These are phyloP conservation scores for Harpagoxenus sublaevis DNA, from an alignment of 2,888 invertebrate genomes.

Conservation along the genomic window DNA sequence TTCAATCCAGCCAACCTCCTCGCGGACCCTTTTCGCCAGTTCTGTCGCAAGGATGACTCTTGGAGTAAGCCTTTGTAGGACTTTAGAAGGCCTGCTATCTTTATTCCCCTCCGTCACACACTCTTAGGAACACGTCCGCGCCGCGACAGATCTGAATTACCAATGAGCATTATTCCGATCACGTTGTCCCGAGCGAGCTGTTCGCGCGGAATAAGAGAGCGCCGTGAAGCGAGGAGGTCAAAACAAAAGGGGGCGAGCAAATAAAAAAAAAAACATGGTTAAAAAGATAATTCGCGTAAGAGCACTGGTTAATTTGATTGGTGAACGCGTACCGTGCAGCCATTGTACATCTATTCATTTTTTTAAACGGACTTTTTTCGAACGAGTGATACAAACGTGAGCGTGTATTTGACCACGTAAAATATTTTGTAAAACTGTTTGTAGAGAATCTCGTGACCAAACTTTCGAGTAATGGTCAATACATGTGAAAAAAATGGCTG, in stretches of 20 bases:
- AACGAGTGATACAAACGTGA: neutral
- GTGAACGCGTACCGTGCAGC: neutral
- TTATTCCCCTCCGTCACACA: conserved; percentile 54
- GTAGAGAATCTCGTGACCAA: conserved; percentile 21
- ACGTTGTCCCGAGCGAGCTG: conserved; percentile 71
- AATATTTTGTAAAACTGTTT: conserved; percentile 34
- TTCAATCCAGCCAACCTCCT: conserved; percentile 13
- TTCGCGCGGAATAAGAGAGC: conserved; percentile 63
- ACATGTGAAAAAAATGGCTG: neutral
- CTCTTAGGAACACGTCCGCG: conserved; percentile 45
- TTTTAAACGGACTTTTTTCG: conserved; percentile 63
- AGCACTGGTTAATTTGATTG: conserved; percentile 65
- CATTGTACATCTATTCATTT: conserved; percentile 50
- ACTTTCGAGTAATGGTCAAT: conserved; percentile 38
- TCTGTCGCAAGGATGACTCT: conserved; percentile 58
- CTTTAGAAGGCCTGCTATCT: conserved; percentile 62
- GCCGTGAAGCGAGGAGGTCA: conserved; percentile 11
- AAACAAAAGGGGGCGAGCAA: conserved; percentile 57
- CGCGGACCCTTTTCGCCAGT: conserved; percentile 42
- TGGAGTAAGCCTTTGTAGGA: conserved; percentile 51
- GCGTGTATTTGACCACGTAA: conserved; percentile 20
- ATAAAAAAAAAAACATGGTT: conserved; percentile 40
- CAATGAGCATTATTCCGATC: conserved; percentile 76
- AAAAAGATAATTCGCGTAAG: conserved; percentile 39
- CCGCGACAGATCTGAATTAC: conserved; percentile 68